Percentiles rank a stretch among this genome's conserved stretches.
Conservation (phyloP, 2,888 invertebrate genomes). For the Tetragnatha montana region DNA sequence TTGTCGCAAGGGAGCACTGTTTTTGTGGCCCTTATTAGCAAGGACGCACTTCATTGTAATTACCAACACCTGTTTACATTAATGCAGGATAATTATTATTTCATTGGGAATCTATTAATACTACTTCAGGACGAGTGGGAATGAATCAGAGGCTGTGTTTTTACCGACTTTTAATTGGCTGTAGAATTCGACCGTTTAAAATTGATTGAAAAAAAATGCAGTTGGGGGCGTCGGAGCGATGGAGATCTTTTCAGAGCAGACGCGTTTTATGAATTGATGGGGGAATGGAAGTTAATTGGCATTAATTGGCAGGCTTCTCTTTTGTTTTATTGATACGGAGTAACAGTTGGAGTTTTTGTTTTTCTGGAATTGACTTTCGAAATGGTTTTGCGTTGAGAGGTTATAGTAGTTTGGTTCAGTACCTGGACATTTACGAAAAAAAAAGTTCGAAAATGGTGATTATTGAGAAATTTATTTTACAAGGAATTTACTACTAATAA, state of each 20-base stretch:
- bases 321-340: neutral
- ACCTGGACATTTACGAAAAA: too few species aligned
- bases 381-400: neutral
- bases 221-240: neutral
- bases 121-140: constrained; percentile 55
- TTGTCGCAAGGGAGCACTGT: constrained; percentile 60
- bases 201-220: constrained; percentile 1
- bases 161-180: constrained; percentile 57
- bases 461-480: too few species aligned
- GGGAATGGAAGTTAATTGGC: neutral
- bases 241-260: neutral
- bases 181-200: constrained; percentile 46
- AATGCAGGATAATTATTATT: constrained; percentile 71
- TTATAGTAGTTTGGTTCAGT: neutral
- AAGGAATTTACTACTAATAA: too few species aligned
- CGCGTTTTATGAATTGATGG: neutral
- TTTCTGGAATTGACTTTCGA: neutral
- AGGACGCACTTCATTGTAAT: constrained; percentile 69
- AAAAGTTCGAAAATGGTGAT: too few species aligned
- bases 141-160: constrained; percentile 56
- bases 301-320: neutral
- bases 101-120: constrained; percentile 72
- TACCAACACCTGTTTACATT: constrained; percentile 71
- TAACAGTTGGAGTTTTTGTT: neutral
- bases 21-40: constrained; percentile 69